Evolutionary conservation across 2,888 invertebrate genomes (phyloP).

Genomic region (Phengaris alcon): DNA sequence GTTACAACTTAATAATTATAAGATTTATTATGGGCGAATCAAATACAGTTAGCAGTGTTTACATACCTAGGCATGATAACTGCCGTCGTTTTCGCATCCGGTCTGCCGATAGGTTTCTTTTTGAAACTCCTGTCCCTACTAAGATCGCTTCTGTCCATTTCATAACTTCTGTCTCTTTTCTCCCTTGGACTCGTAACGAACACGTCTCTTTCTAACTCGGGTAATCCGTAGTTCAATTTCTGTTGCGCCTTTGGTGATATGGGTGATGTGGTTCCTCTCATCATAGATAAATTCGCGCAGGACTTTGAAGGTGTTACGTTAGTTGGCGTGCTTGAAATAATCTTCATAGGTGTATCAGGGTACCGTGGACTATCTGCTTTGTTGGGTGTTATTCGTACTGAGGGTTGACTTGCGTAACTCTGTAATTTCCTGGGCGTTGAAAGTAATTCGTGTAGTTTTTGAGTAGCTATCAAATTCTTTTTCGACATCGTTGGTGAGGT

Average conservation of each 20-base stretch:
- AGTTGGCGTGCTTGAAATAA: slow-evolving; percentile 68
- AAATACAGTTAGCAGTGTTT: background rate
- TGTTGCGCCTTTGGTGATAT: slow-evolving; percentile 78
- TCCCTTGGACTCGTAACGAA: slow-evolving; percentile 69
- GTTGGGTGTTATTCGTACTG: slow-evolving; percentile 66
- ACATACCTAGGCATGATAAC: slow-evolving; percentile 71
- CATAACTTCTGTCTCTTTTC: slow-evolving; percentile 58
- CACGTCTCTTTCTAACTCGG: slow-evolving; percentile 61
- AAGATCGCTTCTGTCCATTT: slow-evolving; percentile 54
- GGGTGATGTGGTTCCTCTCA: slow-evolving; percentile 56
- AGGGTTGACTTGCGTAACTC: slow-evolving; percentile 74
- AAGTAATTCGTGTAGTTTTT: slow-evolving; percentile 86
- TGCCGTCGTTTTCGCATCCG: slow-evolving; percentile 71
- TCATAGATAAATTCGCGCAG: slow-evolving; percentile 65
- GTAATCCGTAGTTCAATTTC: slow-evolving; percentile 74
- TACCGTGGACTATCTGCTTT: slow-evolving; percentile 56
- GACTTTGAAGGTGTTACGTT: slow-evolving; percentile 71
- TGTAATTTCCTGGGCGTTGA: slow-evolving; percentile 84
- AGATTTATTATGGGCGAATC: no score
- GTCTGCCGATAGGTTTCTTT: slow-evolving; percentile 44
- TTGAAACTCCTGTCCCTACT: slow-evolving; percentile 61
- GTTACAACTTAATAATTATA: no score
- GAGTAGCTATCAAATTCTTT: slow-evolving; percentile 84
- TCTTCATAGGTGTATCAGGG: slow-evolving; percentile 52
- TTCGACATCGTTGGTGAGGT: slow-evolving; percentile 71